Conservation (phyloP, 2,888 invertebrate genomes). For the Trichogramma dendrolimi region DNA sequence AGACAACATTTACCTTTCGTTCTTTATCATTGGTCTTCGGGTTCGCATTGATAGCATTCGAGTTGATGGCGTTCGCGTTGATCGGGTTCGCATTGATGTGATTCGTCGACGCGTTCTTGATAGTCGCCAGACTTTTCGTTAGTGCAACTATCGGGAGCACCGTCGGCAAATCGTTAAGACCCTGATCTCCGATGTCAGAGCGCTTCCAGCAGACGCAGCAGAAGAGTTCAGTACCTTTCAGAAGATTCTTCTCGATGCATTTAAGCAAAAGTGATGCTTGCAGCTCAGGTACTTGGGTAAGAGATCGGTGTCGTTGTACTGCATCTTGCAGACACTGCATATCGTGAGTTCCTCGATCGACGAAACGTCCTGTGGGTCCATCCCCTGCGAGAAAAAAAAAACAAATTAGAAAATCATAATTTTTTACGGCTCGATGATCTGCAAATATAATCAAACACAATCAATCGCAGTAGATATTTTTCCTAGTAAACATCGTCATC, state of each 20-base stretch:
- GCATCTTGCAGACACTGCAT: constrained; percentile 72
- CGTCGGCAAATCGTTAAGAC: constrained; percentile 66
- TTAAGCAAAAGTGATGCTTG: constrained; percentile 74
- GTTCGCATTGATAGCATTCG: constrained; percentile 49
- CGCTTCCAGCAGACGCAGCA: constrained; percentile 74
- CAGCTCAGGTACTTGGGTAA: constrained; percentile 71
- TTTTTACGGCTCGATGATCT: background rate
- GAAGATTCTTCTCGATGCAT: constrained; percentile 67
- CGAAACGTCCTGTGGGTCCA: constrained; percentile 62
- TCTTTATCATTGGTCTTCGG: constrained; percentile 52
- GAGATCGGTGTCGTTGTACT: constrained; percentile 70
- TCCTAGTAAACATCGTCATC: too few species aligned
- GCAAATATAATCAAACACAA: too few species aligned
- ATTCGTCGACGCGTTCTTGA: too few species aligned
- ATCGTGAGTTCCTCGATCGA: constrained; percentile 71
- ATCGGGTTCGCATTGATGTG: constrained; percentile 57
- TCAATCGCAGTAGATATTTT: too few species aligned
- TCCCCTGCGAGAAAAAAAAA: constrained; percentile 46
- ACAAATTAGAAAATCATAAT: background rate
- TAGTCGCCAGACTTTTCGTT: constrained; percentile 59
- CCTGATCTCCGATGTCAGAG: constrained; percentile 65
- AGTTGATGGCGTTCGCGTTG: constrained; percentile 50
- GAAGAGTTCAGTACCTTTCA: constrained; percentile 65
- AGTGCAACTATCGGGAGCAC: constrained; percentile 66
- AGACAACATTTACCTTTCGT: constrained; percentile 46